Conservation (phyloP, 2,797 vertebrate species). For the Cuniculus paca region DNA sequence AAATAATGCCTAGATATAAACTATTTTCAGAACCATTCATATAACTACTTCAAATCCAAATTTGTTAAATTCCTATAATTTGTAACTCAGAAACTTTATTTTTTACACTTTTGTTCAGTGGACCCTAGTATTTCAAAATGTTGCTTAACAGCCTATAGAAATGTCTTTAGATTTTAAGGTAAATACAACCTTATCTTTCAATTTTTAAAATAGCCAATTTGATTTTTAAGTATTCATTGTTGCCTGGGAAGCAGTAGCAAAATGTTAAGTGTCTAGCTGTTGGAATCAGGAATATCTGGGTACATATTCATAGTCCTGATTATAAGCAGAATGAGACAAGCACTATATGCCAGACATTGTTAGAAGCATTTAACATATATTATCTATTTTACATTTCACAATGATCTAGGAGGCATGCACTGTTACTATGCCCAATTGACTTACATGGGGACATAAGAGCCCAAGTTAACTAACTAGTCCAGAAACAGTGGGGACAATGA, state of each 20-base stretch:
- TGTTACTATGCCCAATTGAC: neutral
- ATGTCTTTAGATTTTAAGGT: slow-evolving; percentile 44
- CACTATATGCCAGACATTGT: neutral
- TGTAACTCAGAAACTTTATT: slow-evolving; percentile 41
- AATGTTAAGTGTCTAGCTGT: neutral
- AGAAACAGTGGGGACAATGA: neutral
- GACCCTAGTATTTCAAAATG: slow-evolving; percentile 9
- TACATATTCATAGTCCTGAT: neutral
- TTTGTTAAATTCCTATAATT: slow-evolving; percentile 46
- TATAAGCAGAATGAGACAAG: neutral
- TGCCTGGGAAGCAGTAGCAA: neutral
- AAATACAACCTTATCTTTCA: neutral
- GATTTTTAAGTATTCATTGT: neutral
- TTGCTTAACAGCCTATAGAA: neutral
- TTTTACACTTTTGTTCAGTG: slow-evolving; percentile 36
- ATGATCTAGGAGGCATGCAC: neutral
- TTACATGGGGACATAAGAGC: neutral
- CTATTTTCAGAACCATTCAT: slow-evolving; percentile 17
- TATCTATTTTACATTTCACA: neutral
- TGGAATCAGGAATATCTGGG: neutral
- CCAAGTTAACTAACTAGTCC: neutral
- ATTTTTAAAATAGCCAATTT: neutral
- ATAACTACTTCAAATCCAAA: slow-evolving; percentile 42
- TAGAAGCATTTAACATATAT: neutral
- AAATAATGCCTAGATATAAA: neutral